A percentile compares a stretch with the other conserved stretches of the same genome.
These are phyloP conservation scores for Brienomyrus brachyistius DNA, from an alignment of 2,113 vertebrate genomes.

Conservation along the genomic window DNA sequence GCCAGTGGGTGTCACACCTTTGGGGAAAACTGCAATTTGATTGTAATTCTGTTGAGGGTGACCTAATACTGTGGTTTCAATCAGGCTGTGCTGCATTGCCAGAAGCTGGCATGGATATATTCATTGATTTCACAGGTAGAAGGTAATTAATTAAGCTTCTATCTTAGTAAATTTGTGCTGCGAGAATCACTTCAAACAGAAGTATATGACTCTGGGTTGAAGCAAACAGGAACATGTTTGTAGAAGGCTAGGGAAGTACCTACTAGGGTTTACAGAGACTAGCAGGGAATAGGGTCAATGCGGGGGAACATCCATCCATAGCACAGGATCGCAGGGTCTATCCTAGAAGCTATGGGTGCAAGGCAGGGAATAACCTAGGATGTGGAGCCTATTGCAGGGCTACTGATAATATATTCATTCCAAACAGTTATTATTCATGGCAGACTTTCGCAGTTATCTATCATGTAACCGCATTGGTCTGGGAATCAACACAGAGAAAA, in stretches of 20 bases:
- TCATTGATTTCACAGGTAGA: background rate
- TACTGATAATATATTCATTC: background rate
- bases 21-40: background rate
- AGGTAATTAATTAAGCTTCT: constrained; percentile 1
- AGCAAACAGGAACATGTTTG: background rate
- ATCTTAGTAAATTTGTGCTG: background rate
- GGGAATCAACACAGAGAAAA: background rate
- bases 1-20: background rate
- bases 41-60: constrained; percentile 2
- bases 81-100: background rate
- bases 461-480: background rate
- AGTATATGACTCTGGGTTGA: background rate
- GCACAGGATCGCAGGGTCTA: background rate
- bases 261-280: background rate
- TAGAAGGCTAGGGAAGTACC: background rate
- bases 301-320: background rate
- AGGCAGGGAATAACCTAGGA: background rate
- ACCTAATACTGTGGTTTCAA: background rate
- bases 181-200: background rate
- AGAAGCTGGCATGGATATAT: background rate
- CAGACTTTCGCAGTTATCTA: background rate
- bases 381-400: background rate
- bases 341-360: background rate
- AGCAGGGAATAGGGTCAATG: background rate
- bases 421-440: background rate